These are phyloP conservation scores for Falco punctatus DNA, from an alignment of 2,113 vertebrate genomes.

Conservation along the genomic window DNA sequence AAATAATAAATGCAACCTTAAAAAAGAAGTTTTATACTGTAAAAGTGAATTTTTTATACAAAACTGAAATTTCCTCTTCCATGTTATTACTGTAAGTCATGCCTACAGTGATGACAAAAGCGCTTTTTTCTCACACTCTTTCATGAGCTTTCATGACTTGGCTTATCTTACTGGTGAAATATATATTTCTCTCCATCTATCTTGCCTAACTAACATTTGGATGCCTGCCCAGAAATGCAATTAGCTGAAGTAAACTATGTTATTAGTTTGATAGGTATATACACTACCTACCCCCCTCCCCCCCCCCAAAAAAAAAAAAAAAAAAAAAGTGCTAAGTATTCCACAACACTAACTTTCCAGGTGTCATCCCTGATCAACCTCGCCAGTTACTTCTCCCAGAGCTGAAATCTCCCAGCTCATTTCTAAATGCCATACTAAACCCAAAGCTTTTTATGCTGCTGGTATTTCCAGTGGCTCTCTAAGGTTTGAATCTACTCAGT, in stretches of 20 bases:
- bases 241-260: slow-evolving; percentile 22
- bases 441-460: not conserved
- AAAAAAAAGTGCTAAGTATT: not conserved
- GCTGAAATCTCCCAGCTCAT: slow-evolving; percentile 5
- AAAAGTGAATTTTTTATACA: not conserved
- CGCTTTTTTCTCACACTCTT: not conserved
- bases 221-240: not conserved
- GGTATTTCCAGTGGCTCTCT: not conserved
- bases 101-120: not conserved
- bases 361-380: not conserved
- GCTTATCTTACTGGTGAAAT: not conserved
- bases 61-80: not conserved
- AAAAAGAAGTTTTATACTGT: not conserved
- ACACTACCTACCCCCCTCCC: not conserved
- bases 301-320: too few species aligned
- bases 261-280: not conserved
- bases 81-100: not conserved
- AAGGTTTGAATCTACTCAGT: not conserved
- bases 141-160: not conserved
- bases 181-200: not conserved
- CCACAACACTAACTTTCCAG: slow-evolving; percentile 8
- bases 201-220: not conserved
- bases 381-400: not conserved
- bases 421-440: slow-evolving; percentile 35
- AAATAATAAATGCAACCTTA: not conserved